Percentiles rank a stretch among this genome's conserved stretches.
Conservation (phyloP, 2,113 vertebrate genomes). For the Heliornis fulica region DNA sequence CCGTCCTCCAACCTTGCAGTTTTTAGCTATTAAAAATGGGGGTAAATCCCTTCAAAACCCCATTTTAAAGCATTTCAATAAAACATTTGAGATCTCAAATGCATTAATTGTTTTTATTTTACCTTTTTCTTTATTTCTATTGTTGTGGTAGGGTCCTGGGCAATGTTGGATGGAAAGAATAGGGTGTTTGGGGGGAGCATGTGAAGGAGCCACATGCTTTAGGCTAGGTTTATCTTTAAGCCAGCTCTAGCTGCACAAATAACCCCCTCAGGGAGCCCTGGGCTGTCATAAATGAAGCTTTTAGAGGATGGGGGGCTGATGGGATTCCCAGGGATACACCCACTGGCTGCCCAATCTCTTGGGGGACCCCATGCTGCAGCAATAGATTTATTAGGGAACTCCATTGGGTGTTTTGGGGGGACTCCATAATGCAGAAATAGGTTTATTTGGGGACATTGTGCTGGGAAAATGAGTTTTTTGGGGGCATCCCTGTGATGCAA, state of each 20-base stretch:
- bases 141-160: no score
- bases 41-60: neutral
- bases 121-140: no score
- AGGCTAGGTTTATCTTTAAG: neutral
- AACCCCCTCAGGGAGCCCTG: no score
- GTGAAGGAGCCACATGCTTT: fast-evolving
- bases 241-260: neutral
- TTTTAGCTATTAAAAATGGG: neutral
- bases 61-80: neutral
- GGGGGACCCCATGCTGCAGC: neutral
- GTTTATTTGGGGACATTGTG: neutral
- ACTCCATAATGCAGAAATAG: neutral
- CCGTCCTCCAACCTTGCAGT: fast-evolving
- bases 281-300: neutral
- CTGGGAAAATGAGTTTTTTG: neutral
- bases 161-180: no score
- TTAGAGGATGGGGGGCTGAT: neutral
- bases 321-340: neutral
- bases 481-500: no score
- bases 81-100: no score
- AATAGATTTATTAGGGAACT: neutral
- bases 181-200: no score
- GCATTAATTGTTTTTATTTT: no score
- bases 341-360: neutral
- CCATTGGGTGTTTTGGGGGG: neutral